These are phyloP conservation scores for Hassar affinis DNA, from an alignment of 2,113 vertebrate species.

Conservation along the genomic window DNA sequence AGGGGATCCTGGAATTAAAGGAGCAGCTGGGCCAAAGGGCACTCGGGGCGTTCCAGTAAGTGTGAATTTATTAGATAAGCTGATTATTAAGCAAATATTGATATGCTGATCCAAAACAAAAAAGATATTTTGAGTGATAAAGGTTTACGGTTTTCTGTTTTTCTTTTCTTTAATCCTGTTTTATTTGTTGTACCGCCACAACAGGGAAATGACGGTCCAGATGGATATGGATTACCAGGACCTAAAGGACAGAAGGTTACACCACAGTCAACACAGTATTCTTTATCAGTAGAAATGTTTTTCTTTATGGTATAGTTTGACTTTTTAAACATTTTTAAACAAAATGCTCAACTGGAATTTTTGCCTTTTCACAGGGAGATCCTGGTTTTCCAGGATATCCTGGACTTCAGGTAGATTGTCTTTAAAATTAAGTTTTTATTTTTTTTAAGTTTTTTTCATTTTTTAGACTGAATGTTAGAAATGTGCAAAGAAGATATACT, in stretches of 20 bases:
- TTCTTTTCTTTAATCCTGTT: not conserved
- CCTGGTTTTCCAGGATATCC: conserved; percentile 79
- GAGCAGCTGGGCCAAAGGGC: conserved; percentile 69
- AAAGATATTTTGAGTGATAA: not conserved
- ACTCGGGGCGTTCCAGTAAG: conserved; percentile 76
- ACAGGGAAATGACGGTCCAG: conserved; percentile 66
- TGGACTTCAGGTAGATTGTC: conserved; percentile 73
- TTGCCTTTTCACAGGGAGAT: conserved; percentile 72
- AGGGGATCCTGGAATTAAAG: conserved; percentile 73
- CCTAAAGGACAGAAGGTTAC: conserved; percentile 63
- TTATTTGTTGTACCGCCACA: not conserved
- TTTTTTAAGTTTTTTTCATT: not conserved
- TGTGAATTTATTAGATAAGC: not conserved
- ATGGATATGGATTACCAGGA: conserved; percentile 70
- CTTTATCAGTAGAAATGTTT: not conserved
- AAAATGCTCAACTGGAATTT: not conserved
- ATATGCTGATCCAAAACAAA: not conserved
- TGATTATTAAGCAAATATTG: not conserved
- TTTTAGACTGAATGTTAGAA: not conserved
- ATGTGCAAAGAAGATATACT: not conserved
- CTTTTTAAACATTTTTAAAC: conserved; percentile 14
- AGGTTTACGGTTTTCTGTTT: not conserved
- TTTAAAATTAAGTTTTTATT: not conserved
- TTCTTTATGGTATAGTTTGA: not conserved
- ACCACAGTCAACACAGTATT: not conserved